Evolutionary conservation across 2,797 vertebrate genomes (phyloP).

Genomic region (Hemitrygon akajei): DNA sequence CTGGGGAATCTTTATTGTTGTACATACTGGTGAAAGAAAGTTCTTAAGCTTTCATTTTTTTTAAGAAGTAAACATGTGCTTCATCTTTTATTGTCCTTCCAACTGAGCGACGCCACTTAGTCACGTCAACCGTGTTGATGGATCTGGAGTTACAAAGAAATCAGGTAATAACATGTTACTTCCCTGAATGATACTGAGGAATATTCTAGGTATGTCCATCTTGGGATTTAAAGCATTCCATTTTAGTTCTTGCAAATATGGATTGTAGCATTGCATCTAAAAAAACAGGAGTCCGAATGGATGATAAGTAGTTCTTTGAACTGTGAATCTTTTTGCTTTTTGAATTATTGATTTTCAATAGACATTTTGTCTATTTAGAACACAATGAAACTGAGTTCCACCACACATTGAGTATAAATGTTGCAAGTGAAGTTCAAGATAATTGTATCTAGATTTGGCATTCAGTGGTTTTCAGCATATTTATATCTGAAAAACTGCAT

Average conservation of each 20-base stretch:
- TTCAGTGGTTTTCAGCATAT: not conserved
- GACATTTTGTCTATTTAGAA: not conserved
- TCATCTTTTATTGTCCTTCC: too few relatives aligned
- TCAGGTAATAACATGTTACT: too few relatives aligned
- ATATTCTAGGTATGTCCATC: too few relatives aligned
- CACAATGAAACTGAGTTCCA: not conserved
- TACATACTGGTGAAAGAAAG: not conserved
- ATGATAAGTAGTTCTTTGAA: not conserved
- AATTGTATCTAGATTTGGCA: not conserved
- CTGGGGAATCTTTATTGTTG: not conserved
- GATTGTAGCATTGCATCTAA: not conserved
- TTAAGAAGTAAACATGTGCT: too few relatives aligned
- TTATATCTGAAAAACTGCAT: not conserved
- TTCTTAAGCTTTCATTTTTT: too few relatives aligned
- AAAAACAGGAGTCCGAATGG: not conserved
- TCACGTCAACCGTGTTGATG: too few relatives aligned
- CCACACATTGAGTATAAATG: not conserved
- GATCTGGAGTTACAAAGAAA: too few relatives aligned
- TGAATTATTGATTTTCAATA: not conserved
- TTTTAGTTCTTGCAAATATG: not conserved
- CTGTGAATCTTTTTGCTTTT: not conserved
- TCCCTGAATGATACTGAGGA: too few relatives aligned
- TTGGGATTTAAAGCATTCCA: too few relatives aligned
- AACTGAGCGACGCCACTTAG: too few relatives aligned
- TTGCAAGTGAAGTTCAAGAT: not conserved